Conservation (phyloP, 37 sponge, comb jelly and placozoan genomes). For the Dysidea cf. avara region DNA sequence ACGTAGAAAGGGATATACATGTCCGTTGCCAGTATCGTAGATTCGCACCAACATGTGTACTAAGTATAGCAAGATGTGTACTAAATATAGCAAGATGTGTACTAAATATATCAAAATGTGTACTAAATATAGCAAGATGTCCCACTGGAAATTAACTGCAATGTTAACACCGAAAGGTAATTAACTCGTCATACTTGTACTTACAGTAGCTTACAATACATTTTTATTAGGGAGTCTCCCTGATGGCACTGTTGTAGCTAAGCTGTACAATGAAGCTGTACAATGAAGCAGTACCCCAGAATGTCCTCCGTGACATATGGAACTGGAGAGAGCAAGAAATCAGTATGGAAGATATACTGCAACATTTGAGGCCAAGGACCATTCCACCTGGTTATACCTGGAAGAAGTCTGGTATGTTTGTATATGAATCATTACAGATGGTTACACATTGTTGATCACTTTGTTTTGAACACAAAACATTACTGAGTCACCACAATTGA, state of each 20-base stretch:
- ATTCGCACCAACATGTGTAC: too few relatives aligned
- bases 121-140: too few relatives aligned
- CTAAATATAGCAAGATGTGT: not conserved
- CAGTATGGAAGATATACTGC: too few relatives aligned
- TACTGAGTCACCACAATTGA: too few relatives aligned
- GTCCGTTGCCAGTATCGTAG: conserved; percentile 12
- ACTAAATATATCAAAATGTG: not conserved
- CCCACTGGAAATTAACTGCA: not conserved
- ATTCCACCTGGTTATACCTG: conserved; percentile 25
- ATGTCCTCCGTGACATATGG: too few relatives aligned
- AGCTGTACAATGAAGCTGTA: conserved; percentile 12
- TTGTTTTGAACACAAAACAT: too few relatives aligned
- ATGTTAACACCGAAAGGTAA: not conserved
- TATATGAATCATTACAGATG: too few relatives aligned
- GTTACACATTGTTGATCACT: too few relatives aligned
- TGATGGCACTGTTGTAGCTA: conserved; percentile 20
- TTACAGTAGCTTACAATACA: not conserved
- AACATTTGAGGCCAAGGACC: too few relatives aligned
- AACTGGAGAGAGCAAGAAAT: too few relatives aligned
- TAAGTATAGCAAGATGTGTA: not conserved
- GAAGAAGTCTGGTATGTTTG: conserved; percentile 6
- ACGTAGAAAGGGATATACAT: too few relatives aligned
- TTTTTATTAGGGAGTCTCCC: not conserved
- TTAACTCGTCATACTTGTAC: not conserved
- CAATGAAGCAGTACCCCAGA: too few relatives aligned